These are phyloP conservation scores for Nanorana parkeri DNA, from an alignment of 2,113 vertebrate species.

Conservation along the genomic window DNA sequence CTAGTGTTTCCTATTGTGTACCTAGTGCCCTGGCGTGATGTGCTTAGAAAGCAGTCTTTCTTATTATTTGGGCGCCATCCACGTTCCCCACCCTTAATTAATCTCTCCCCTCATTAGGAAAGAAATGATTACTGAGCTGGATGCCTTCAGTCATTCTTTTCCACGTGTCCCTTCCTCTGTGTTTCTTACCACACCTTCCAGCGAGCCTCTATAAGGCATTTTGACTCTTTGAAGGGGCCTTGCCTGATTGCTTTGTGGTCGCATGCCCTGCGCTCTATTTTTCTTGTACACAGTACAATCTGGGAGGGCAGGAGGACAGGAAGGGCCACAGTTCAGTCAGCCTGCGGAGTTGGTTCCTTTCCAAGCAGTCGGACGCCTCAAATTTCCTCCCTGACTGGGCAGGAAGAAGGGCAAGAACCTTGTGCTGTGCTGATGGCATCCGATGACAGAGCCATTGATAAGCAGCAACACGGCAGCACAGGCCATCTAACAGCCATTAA, in stretches of 20 bases:
- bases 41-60: conserved; percentile 20
- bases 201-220: neutral
- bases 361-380: neutral
- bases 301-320: conserved; percentile 65
- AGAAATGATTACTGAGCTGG: conserved; percentile 3
- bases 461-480: neutral
- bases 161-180: conserved; percentile 51
- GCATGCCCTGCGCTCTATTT: conserved; percentile 27
- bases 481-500: conserved; percentile 10
- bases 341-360: conserved; percentile 25
- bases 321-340: conserved; percentile 53
- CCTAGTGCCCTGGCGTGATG: conserved; percentile 22
- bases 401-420: conserved; percentile 46
- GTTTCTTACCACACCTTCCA: conserved; percentile 28
- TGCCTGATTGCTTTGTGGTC: neutral
- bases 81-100: conserved; percentile 16
- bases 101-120: conserved; percentile 29
- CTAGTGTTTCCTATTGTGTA: conserved; percentile 39
- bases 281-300: neutral
- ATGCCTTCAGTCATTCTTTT: conserved; percentile 23
- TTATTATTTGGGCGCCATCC: conserved; percentile 28
- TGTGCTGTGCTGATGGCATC: conserved; percentile 29
- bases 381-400: conserved; percentile 49
- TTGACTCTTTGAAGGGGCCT: conserved; percentile 53
- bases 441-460: conserved; percentile 38